phyloP scores from a whole-genome alignment of 2,113 vertebrate genomes.

The Steatornis caripensis region DNA sequence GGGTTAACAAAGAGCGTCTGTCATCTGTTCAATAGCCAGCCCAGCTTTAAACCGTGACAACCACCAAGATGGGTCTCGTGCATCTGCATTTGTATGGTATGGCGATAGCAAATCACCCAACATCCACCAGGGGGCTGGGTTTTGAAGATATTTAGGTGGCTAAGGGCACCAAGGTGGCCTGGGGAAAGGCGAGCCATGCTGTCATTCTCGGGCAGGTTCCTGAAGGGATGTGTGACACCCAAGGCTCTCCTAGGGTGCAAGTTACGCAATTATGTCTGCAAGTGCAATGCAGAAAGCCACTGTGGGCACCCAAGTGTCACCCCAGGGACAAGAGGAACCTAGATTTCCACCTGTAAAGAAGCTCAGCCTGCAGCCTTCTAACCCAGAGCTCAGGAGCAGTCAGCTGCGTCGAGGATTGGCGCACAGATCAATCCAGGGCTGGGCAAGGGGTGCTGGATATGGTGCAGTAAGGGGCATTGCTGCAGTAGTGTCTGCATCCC shows the following conservation, averaged over 20 bases:
- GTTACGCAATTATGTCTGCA: not conserved
- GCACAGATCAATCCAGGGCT: accelerated
- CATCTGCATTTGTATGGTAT: not conserved
- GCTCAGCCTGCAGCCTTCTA: not conserved
- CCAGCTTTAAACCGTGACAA: too few species aligned
- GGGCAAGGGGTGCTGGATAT: accelerated
- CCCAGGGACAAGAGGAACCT: not conserved
- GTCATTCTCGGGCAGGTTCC: not conserved
- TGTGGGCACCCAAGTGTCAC: not conserved
- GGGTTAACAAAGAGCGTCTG: too few species aligned
- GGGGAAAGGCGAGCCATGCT: accelerated
- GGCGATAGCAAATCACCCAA: not conserved
- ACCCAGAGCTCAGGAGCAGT: not conserved
- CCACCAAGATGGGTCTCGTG: not conserved
- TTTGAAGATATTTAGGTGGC: not conserved
- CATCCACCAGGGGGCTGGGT: not conserved
- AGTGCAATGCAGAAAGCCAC: not conserved
- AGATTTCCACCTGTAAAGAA: not conserved
- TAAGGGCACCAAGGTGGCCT: not conserved
- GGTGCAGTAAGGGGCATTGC: not conserved
- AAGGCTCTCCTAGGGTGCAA: not conserved
- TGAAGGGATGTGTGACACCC: not conserved
- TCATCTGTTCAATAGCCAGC: too few species aligned
- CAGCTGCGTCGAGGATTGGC: not conserved
- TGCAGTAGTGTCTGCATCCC: not conserved